These are phyloP conservation scores for Miichthys miiuy DNA, from an alignment of 2,797 vertebrate genomes.

Conservation along the genomic window DNA sequence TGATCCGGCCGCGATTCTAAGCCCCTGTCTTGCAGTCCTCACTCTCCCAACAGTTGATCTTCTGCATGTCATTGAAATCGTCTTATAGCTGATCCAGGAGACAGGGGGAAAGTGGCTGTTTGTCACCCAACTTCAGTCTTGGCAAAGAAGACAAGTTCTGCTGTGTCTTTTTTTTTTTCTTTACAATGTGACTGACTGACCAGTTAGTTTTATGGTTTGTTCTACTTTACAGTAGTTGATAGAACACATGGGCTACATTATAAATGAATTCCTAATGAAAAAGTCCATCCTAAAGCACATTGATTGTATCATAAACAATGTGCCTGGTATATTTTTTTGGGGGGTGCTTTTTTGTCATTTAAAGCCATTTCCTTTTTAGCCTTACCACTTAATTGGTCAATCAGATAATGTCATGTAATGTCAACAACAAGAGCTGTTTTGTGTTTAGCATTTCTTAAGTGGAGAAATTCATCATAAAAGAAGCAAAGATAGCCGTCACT, in stretches of 20 bases:
- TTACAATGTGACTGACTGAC: slow-evolving; percentile 59
- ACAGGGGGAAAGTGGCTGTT: slow-evolving; percentile 81
- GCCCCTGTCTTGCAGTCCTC: slow-evolving; percentile 83
- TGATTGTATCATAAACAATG: neutral
- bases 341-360: neutral
- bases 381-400: neutral
- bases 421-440: neutral
- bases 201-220: slow-evolving; percentile 43
- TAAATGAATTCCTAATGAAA: neutral
- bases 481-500: neutral
- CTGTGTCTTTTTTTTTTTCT: slow-evolving; percentile 44
- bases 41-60: slow-evolving; percentile 86
- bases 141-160: slow-evolving; percentile 66
- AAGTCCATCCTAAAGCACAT: neutral
- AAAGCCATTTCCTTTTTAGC: neutral
- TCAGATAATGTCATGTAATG: neutral
- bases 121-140: slow-evolving; percentile 82
- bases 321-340: neutral
- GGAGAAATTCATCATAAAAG: neutral
- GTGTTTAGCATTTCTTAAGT: neutral
- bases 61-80: slow-evolving; percentile 86
- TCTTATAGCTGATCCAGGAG: slow-evolving; percentile 86
- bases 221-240: neutral
- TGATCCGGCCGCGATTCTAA: slow-evolving; percentile 87
- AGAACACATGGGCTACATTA: neutral